Conservation (phyloP, 2,888 invertebrate genomes). For the Phengaris arion region DNA sequence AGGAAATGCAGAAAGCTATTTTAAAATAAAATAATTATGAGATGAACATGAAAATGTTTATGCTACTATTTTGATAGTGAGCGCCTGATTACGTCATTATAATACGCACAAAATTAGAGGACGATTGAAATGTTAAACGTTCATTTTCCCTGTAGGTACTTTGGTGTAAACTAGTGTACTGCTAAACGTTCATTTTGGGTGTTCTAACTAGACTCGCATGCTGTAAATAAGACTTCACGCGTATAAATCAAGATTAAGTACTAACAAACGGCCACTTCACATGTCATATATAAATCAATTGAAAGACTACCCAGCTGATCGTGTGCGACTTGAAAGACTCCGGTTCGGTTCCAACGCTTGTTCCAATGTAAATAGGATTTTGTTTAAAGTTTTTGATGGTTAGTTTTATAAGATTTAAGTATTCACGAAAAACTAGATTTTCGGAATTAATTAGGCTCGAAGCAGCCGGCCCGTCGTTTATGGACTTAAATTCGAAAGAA, state of each 20-base stretch:
- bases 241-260: slow-evolving; percentile 74
- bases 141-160: too few relatives aligned
- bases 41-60: too few relatives aligned
- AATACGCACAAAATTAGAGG: background rate
- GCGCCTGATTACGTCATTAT: too few relatives aligned
- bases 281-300: slow-evolving; percentile 70
- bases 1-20: too few relatives aligned
- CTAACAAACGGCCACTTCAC: slow-evolving; percentile 65
- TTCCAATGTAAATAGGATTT: background rate
- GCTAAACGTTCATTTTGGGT: background rate
- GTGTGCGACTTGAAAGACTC: slow-evolving; percentile 46
- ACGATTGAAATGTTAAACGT: background rate
- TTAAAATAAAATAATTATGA: too few relatives aligned
- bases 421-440: too few relatives aligned
- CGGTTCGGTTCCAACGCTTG: background rate
- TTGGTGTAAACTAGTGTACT: too few relatives aligned
- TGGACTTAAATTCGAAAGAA: too few relatives aligned
- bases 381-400: background rate
- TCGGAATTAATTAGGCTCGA: too few relatives aligned
- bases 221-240: slow-evolving; percentile 64
- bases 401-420: too few relatives aligned
- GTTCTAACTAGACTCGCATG: background rate
- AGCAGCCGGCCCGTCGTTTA: too few relatives aligned
- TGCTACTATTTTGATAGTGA: too few relatives aligned
- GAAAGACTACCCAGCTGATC: slow-evolving; percentile 48